Evolutionary conservation across 2,797 vertebrate genomes (phyloP).

Genomic region (Hemitrygon akajei): DNA sequence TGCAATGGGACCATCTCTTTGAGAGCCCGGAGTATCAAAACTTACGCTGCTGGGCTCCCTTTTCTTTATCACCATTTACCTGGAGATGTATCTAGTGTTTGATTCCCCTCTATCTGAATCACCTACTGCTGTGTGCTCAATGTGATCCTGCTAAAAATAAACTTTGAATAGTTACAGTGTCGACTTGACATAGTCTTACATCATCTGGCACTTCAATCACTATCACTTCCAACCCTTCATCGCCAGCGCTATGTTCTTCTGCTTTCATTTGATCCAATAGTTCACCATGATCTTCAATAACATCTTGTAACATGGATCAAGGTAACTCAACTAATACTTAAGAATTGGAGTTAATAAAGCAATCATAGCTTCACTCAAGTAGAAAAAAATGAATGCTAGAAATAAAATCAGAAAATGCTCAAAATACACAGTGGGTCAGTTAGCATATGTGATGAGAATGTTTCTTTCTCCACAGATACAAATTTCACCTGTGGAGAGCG

Average conservation of each 20-base stretch:
- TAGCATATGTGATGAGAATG: no score
- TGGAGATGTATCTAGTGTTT: no score
- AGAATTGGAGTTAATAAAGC: background rate
- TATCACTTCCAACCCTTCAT: background rate
- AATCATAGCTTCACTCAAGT: background rate
- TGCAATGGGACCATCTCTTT: background rate
- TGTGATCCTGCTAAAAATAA: no score
- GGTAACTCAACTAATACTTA: background rate
- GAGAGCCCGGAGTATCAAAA: background rate
- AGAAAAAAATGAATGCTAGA: background rate
- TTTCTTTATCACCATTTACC: no score
- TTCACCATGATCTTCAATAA: background rate
- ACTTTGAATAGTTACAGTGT: no score
- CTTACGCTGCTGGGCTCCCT: no score
- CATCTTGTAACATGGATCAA: background rate
- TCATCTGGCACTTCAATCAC: background rate
- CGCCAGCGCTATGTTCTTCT: background rate
- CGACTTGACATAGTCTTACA: background rate
- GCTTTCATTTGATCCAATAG: background rate
- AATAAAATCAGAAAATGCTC: no score
- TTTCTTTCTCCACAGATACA: no score
- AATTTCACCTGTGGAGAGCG: no score
- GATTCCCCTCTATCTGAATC: no score
- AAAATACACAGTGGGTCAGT: no score
- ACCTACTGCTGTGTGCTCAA: no score